Evolutionary conservation across 2,888 invertebrate species (phyloP).

Genomic region (Drosophila eohydei): DNA sequence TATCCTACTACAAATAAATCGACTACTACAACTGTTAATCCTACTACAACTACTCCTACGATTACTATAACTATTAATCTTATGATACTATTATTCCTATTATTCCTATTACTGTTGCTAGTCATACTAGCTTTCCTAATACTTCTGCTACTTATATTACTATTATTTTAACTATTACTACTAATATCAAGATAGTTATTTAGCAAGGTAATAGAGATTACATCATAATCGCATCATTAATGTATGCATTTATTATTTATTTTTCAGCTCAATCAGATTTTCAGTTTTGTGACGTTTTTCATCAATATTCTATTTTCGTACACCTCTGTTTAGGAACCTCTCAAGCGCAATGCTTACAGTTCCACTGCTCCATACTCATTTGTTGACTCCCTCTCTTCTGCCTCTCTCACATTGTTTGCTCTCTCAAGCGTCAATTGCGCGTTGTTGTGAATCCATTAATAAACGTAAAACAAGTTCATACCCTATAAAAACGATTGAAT

Average conservation of each 20-base stretch:
- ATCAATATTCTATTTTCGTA: background rate
- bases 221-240: too few species aligned
- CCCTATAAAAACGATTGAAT: too few species aligned
- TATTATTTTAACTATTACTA: too few species aligned
- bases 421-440: slow-evolving; percentile 5
- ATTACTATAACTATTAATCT: too few species aligned
- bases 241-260: background rate
- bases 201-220: too few species aligned
- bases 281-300: background rate
- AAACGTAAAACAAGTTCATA: background rate
- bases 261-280: background rate
- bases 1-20: background rate
- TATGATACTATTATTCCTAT: too few species aligned
- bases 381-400: background rate
- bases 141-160: too few species aligned
- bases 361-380: background rate
- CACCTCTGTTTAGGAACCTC: background rate
- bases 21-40: background rate
- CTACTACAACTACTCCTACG: background rate
- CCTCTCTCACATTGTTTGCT: background rate
- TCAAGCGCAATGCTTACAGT: background rate
- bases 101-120: background rate
- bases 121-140: too few species aligned
- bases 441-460: slow-evolving; percentile 3
- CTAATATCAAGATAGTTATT: too few species aligned